These are phyloP conservation scores for Drosophila rhopaloa DNA, from an alignment of 1,140 invertebrate species.

Conservation along the genomic window DNA sequence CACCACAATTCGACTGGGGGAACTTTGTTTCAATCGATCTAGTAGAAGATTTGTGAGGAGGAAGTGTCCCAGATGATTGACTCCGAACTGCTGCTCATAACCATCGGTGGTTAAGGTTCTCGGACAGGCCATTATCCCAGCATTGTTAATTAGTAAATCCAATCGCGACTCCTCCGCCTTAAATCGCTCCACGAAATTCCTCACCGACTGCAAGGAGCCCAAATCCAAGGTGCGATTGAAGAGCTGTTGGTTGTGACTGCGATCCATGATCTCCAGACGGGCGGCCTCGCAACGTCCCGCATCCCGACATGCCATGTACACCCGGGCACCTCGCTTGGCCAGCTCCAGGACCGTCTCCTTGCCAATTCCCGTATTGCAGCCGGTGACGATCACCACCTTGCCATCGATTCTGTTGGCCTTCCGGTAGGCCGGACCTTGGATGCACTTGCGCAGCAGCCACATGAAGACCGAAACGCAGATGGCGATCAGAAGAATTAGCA, in stretches of 20 bases:
- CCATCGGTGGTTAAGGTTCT: conserved; percentile 89
- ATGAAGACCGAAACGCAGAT: conserved; percentile 44
- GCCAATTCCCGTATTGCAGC: conserved; percentile 96
- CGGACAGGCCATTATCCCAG: conserved; percentile 92
- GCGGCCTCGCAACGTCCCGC: conserved; percentile 89
- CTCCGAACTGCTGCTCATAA: conserved; percentile 91
- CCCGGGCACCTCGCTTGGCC: conserved; percentile 90
- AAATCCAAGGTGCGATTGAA: conserved; percentile 90
- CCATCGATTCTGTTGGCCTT: conserved; percentile 80
- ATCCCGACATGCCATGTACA: conserved; percentile 95
- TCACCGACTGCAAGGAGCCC: conserved; percentile 89
- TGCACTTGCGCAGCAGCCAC: conserved; percentile 73
- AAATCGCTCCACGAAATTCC: conserved; percentile 81
- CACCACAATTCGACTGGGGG: conserved; percentile 86
- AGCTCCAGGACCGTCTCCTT: conserved; percentile 93
- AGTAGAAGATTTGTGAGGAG: conserved; percentile 92
- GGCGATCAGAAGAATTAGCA: conserved; percentile 53
- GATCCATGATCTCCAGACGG: conserved; percentile 85
- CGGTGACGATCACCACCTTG: conserved; percentile 85
- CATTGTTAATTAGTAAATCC: conserved; percentile 96
- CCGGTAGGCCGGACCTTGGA: conserved; percentile 72
- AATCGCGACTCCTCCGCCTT: conserved; percentile 87
- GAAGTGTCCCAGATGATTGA: conserved; percentile 94
- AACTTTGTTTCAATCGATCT: conserved; percentile 85
- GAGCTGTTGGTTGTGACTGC: conserved; percentile 85